Evolutionary conservation across 2,888 invertebrate genomes (phyloP).

Genomic region (Eumerus sabulonum): DNA sequence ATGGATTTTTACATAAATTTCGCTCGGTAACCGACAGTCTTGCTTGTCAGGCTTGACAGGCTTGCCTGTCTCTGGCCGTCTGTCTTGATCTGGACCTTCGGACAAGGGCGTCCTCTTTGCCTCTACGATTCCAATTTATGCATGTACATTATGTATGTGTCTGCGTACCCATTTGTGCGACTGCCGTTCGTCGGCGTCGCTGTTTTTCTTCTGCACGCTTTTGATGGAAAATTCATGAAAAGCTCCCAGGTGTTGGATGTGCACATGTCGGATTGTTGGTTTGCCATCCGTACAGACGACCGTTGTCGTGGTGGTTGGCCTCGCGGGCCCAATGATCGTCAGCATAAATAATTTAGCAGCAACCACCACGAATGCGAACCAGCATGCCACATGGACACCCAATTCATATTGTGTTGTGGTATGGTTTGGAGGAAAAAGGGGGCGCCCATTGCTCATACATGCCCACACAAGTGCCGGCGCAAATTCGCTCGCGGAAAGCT

Average conservation of each 20-base stretch:
- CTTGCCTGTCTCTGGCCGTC: too few relatives aligned
- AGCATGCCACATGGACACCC: constrained; percentile 44
- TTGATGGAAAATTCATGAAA: constrained; percentile 66
- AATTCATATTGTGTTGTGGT: constrained; percentile 45
- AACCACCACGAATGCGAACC: constrained; percentile 30
- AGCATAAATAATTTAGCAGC: constrained; percentile 65
- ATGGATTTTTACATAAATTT: constrained; percentile 62
- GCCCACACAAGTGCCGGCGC: constrained; percentile 33
- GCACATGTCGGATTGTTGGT: constrained; percentile 18
- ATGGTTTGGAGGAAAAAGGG: constrained; percentile 49
- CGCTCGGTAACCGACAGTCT: constrained; percentile 8
- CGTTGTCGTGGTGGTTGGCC: constrained; percentile 17
- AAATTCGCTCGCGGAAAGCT: constrained; percentile 42
- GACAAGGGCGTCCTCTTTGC: constrained; percentile 17
- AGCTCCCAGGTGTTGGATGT: constrained; percentile 63
- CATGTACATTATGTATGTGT: too few relatives aligned
- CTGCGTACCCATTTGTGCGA: constrained; percentile 1
- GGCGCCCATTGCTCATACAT: constrained; percentile 42
- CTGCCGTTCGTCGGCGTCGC: constrained; percentile 16
- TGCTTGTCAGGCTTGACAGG: too few relatives aligned
- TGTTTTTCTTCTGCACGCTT: constrained; percentile 21
- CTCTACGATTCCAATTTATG: constrained; percentile 35
- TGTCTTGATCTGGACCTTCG: background rate
- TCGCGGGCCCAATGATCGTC: constrained; percentile 58
- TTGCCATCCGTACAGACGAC: constrained; percentile 14